phyloP scores from a whole-genome alignment of 2,797 vertebrate species.

The Tenualosa ilisha region DNA sequence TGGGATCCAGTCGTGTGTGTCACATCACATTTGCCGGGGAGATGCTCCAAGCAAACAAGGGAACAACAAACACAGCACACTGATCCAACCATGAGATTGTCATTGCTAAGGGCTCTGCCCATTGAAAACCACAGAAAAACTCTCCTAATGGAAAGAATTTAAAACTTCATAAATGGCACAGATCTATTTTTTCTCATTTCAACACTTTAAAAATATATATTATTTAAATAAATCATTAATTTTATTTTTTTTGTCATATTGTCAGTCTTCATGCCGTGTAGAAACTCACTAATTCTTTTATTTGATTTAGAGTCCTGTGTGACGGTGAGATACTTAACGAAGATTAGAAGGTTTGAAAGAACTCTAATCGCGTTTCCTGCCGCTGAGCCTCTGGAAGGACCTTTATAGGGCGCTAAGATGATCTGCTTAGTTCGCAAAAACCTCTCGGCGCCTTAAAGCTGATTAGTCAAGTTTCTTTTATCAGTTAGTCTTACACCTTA shows the following conservation, averaged over 20 bases:
- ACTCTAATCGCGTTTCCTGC: slow-evolving; percentile 14
- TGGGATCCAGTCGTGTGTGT: slow-evolving; percentile 42
- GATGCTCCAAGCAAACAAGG: background rate
- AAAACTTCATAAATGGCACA: no score
- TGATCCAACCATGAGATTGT: background rate
- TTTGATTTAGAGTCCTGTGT: background rate
- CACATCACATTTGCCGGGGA: slow-evolving; percentile 54
- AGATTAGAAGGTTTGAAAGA: background rate
- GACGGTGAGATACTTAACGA: background rate
- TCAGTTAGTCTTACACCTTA: slow-evolving; percentile 59
- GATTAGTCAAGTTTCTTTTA: slow-evolving; percentile 53
- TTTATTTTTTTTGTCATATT: background rate
- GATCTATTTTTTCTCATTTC: background rate
- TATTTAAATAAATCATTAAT: background rate
- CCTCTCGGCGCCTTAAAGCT: slow-evolving; percentile 43
- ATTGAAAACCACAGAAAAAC: background rate
- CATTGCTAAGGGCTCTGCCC: background rate
- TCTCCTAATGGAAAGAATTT: background rate
- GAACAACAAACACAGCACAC: slow-evolving; percentile 18
- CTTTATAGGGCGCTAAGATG: slow-evolving; percentile 47
- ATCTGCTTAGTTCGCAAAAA: slow-evolving; percentile 46
- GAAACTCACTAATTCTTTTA: slow-evolving; percentile 35
- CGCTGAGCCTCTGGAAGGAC: background rate
- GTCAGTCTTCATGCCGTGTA: slow-evolving; percentile 21
- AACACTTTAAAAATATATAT: background rate